Percentiles rank a stretch among this genome's conserved stretches.
These are phyloP conservation scores for Arenaria interpres DNA, from an alignment of 2,113 vertebrate genomes.

Conservation along the genomic window DNA sequence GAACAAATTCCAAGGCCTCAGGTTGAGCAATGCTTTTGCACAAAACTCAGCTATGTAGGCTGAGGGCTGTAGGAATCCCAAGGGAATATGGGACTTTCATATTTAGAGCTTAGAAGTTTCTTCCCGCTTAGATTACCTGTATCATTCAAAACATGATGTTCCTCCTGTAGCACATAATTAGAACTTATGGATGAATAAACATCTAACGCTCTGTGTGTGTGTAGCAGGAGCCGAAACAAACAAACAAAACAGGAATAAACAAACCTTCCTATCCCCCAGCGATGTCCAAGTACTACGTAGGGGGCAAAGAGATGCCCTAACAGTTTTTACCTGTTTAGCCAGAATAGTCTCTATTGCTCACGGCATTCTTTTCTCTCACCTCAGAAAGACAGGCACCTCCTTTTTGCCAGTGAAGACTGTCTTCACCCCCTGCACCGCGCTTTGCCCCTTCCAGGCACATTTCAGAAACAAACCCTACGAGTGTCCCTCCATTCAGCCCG, in stretches of 20 bases:
- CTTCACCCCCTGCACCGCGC: not conserved
- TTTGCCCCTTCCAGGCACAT: not conserved
- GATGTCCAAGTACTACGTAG: not conserved
- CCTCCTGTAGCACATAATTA: too few species aligned
- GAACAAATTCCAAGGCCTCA: accelerated
- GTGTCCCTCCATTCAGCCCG: too few species aligned
- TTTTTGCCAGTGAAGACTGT: not conserved
- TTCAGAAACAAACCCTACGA: accelerated
- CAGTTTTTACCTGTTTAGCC: not conserved
- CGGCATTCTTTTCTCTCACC: not conserved
- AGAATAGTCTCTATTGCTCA: not conserved
- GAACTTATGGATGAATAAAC: too few species aligned
- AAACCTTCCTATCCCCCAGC: not conserved
- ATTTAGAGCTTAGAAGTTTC: not conserved
- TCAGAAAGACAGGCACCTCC: not conserved
- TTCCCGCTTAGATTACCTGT: not conserved
- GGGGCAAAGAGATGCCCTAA: not conserved
- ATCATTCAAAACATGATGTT: too few species aligned
- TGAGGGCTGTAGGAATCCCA: not conserved
- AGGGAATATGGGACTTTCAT: not conserved
- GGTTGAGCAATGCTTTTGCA: not conserved
- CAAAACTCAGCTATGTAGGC: not conserved
- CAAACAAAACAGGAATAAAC: not conserved
- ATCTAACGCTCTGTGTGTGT: too few species aligned
- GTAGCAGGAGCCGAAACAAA: not conserved